These are phyloP conservation scores for rabbit (Oryctolagus cuniculus) DNA, from an alignment of 2,113 vertebrate species.

Conservation along the genomic window mOryCun1.1 NC_091440.1:35134001-35134500, in stretches of 20 bases:
- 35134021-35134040: no score
- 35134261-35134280: conserved; percentile 49
- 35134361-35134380: conserved; percentile 20
- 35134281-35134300: neutral
- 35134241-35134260: neutral
- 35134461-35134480: conserved; percentile 6
- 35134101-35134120: no score
- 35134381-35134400: neutral
- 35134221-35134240: no score
- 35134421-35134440: conserved; percentile 18
- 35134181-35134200: no score
- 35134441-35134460: neutral
- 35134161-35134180: no score
- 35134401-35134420: neutral
- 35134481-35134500: neutral
- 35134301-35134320: conserved; percentile 32
- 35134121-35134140: no score
- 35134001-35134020: no score
- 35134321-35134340: conserved; percentile 3
- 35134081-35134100: no score
- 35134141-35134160: no score
- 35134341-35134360: neutral
- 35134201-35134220: no score
- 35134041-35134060: no score
- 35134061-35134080: no score